phyloP scores from a whole-genome alignment of 1,140 invertebrate species.

The Cyclargus thomasi region DNA sequence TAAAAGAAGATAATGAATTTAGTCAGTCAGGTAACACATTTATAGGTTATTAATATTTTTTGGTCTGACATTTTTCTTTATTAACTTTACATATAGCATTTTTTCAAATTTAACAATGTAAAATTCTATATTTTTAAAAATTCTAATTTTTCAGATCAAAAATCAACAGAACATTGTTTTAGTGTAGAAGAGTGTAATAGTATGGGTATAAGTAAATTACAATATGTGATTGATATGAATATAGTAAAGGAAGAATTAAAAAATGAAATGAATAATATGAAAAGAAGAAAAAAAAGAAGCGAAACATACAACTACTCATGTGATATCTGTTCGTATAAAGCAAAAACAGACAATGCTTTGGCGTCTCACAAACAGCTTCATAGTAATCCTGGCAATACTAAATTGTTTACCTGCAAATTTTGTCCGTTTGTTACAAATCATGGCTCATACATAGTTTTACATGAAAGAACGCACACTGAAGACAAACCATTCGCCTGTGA shows the following conservation, averaged over 20 bases:
- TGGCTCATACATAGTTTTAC: conserved; percentile 4
- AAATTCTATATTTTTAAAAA: background rate
- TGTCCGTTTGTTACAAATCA: background rate
- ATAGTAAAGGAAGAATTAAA: background rate
- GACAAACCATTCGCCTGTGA: conserved; percentile 3
- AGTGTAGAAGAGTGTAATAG: background rate
- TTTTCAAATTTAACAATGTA: too few relatives aligned
- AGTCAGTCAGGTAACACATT: background rate
- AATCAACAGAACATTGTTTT: background rate
- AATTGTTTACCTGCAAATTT: background rate
- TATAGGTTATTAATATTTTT: too few relatives aligned
- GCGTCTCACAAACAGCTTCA: background rate
- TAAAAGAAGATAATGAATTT: background rate
- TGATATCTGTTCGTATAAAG: background rate
- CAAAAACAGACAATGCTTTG: conserved; percentile 1
- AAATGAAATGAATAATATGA: background rate
- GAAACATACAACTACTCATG: background rate
- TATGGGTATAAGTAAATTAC: background rate
- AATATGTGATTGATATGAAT: background rate
- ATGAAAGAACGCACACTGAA: background rate
- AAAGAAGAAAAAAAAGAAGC: background rate
- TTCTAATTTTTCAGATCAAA: background rate
- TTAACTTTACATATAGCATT: too few relatives aligned
- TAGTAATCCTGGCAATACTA: background rate
- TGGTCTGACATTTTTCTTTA: too few relatives aligned